Base-by-base conservation (phyloP, 2,888 invertebrate genomes). In the Eubasilissa splendida region DNA sequence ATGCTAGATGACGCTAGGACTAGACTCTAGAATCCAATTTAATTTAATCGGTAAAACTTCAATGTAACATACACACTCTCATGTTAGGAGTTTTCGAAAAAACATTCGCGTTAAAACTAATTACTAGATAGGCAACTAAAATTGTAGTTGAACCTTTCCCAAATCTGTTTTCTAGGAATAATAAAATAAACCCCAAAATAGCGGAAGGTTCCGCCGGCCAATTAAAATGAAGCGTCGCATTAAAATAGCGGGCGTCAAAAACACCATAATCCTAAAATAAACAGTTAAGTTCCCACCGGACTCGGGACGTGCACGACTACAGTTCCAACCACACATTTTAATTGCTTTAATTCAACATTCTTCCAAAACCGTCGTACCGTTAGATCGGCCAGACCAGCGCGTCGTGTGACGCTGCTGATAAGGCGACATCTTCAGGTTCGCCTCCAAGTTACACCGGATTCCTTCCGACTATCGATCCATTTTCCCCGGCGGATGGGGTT, bases 331-430 rank as follows among this genome's bases (percentile, higher is more conserved):
- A 56, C 12, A 71, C 58, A 14, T 73, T 73, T 73, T 73, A 73
- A 73, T 73, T 73, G 71, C 71, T 56, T 58, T 56, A 12, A 73
- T 73, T 58, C 56, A 31, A 73, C 33, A 73, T 73, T 73, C 71
- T 73, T 73, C 71, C 54, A 56, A 73, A 73, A 31, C 42, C 33
- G 4, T 11, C 9, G 31, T 56, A 22, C 71, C 71, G 71, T 73
- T 73, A 73, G 65, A 33, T 70, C 9, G 31, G 12, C 5, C 54
- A 71, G 71, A 54, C 22, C 52, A n/a, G 54, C 54, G 12, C 31
- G 71, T 73, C 71, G 71, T 33, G 71, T 73, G 71, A 73, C 71
- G 56, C 33, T 56, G 10, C 42, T 22, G 71, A 73, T 73, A 73
- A 73, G 71, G 42, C 33, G 22, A 56, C 71, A 73, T 73, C 71